Base-by-base conservation (phyloP, 2,113 vertebrate genomes). In the Cyprinodon brontotheroides region DNA sequence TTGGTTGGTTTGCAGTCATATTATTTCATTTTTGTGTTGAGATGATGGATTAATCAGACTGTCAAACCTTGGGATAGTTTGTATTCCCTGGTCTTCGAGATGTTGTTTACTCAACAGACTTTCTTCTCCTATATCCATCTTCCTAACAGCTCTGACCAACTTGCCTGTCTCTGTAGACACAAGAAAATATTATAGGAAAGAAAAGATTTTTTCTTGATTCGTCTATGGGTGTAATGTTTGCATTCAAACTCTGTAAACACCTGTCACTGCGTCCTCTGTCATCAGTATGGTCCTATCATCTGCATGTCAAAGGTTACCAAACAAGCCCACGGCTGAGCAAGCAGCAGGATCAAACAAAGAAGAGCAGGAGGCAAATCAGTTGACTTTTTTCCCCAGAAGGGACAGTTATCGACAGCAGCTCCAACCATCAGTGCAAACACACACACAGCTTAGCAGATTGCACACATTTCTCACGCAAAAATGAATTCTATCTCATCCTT, bases 391-490 rank as follows among this genome's bases (percentile, higher is more conserved):
- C 17, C 72, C 72, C 75, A 61, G 71, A 86, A 0, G 12, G 75
- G 82, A 88, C 82, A 75, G 84, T 65, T 75, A 43, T 78, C 84
- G 92, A 91, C 89, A 89, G 81, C 78, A 74, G 79, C 84, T 67
- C 80, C 67, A 77, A 81, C 70, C 76, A 83, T 75, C 67, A 7
- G 61, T 14, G 36, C 72, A 85, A 57, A 84, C 72, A 80, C 57
- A 60, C 62, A 60, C n/a, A 43, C 29, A 20, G 1, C 13, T 8
- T 41, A 45, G 41, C 12, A 11, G 39, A 6, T 4, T 11, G 57
- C 36, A 53, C 66, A 47, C 1, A 2, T 20, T 15, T 36, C 4
- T 11, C 47, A 37, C 48, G 47, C 20, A 45, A 63, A 65, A 39
- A 66, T 11, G 41, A 50, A 77, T 72, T 61, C 7, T 14, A 8